Conservation (phyloP, 2,888 invertebrate genomes). For the Melanostoma mellinum region DNA sequence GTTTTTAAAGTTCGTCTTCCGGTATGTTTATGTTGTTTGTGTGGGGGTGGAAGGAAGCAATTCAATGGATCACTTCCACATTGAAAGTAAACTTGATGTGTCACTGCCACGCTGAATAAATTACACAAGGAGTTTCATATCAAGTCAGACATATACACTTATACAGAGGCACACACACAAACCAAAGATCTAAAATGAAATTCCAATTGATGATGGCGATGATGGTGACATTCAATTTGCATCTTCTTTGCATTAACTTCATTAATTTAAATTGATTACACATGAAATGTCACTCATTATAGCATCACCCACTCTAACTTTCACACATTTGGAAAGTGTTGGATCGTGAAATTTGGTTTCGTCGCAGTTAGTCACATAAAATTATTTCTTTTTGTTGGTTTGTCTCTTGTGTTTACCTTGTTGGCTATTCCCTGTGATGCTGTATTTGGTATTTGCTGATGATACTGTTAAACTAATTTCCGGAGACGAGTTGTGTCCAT, state of each 20-base stretch:
- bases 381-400: conserved; percentile 7
- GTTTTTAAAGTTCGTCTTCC: conserved; percentile 29
- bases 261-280: conserved; percentile 58
- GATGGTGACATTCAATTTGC: conserved; percentile 29
- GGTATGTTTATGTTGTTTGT: not conserved
- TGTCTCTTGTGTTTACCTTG: not conserved
- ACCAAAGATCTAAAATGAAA: conserved; percentile 2
- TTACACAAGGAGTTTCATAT: conserved; percentile 32
- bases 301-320: conserved; percentile 44
- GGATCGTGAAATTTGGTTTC: conserved; percentile 38
- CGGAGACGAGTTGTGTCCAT: conserved; percentile 36
- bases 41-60: not conserved
- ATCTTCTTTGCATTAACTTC: conserved; percentile 11
- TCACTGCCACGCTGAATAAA: conserved; percentile 47
- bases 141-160: not conserved
- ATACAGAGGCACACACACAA: not conserved
- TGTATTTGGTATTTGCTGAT: conserved; percentile 24
- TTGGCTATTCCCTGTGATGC: not conserved
- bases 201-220: conserved; percentile 1
- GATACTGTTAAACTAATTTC: conserved; percentile 50
- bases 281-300: conserved; percentile 61
- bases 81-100: conserved; percentile 52
- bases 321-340: conserved; percentile 44
- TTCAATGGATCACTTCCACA: conserved; percentile 25
- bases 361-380: not conserved